A percentile compares a stretch with the other conserved stretches of the same genome.
Evolutionary conservation across 2,797 vertebrate genomes (phyloP).

Genomic region (Epinephelus awoara): DNA sequence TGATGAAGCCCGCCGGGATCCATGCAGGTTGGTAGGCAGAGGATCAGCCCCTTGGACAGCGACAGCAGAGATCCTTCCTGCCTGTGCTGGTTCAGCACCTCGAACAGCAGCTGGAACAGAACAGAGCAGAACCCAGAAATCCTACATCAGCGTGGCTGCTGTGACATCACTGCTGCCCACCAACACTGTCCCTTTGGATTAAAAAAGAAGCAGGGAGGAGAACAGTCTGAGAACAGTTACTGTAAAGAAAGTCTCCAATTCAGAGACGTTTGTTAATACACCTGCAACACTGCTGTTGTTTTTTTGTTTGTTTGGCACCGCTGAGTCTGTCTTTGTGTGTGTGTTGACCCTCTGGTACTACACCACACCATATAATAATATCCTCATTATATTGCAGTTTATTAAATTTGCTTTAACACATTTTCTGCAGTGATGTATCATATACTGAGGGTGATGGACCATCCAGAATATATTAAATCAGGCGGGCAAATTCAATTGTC

Average conservation of each 20-base stretch:
- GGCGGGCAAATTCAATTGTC: no score
- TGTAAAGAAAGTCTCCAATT: neutral
- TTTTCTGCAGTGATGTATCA: no score
- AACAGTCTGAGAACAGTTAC: neutral
- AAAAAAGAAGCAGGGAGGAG: neutral
- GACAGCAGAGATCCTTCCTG: neutral
- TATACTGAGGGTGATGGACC: neutral
- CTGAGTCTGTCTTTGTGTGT: no score
- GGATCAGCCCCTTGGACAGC: conserved; percentile 32
- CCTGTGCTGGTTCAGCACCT: conserved; percentile 21
- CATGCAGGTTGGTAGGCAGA: neutral
- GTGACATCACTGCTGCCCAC: neutral
- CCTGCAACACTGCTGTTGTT: no score
- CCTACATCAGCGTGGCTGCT: neutral
- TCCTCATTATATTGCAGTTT: no score
- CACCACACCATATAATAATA: no score
- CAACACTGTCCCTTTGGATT: neutral
- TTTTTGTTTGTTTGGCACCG: no score
- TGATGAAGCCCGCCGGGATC: neutral
- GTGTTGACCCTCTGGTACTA: no score
- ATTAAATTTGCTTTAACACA: no score
- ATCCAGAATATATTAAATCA: neutral
- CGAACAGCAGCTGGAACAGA: conserved; percentile 8
- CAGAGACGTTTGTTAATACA: conserved; percentile 11
- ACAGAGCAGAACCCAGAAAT: conserved; percentile 7